Percentiles rank a stretch among this genome's conserved stretches.
These are phyloP conservation scores for Lasaia peninsularis DNA, from an alignment of 1,140 invertebrate genomes.

Conservation along the genomic window DNA sequence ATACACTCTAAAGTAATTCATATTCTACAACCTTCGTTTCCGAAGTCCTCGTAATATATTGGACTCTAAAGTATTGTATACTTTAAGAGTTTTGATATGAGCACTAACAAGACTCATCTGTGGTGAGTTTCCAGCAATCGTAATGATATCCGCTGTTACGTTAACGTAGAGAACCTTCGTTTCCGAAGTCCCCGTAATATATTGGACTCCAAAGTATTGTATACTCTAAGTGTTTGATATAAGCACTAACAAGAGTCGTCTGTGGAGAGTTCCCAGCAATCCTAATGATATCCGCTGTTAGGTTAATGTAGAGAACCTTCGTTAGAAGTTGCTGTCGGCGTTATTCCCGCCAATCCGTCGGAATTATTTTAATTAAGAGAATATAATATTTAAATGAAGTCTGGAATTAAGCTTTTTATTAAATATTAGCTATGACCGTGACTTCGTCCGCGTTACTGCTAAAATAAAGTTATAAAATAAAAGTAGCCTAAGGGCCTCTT, in stretches of 20 bases:
- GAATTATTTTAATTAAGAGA: constrained; percentile 5
- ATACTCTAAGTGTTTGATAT: neutral
- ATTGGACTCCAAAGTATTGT: neutral
- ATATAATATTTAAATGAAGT: neutral
- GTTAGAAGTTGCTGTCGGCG: neutral
- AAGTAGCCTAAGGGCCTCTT: no score
- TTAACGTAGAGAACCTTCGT: neutral
- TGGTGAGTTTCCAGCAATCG: constrained; percentile 1
- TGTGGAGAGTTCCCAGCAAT: neutral
- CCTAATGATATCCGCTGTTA: constrained; percentile 8
- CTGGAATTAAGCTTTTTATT: neutral
- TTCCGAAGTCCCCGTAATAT: no score
- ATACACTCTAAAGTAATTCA: no score
- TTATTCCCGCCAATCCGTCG: neutral
- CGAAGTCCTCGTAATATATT: no score
- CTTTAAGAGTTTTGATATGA: neutral
- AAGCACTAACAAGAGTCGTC: constrained; percentile 5
- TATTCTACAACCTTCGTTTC: no score
- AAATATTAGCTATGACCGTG: neutral
- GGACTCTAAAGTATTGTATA: neutral
- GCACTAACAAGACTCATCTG: constrained; percentile 2
- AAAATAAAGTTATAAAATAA: no score
- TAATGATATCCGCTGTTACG: constrained; percentile 6
- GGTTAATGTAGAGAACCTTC: constrained; percentile 3
- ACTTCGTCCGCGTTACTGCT: no score